Percentiles rank a stretch among this genome's conserved stretches.
These are phyloP conservation scores for Plotosus lineatus DNA, from an alignment of 2,113 vertebrate genomes.

Conservation along the genomic window DNA sequence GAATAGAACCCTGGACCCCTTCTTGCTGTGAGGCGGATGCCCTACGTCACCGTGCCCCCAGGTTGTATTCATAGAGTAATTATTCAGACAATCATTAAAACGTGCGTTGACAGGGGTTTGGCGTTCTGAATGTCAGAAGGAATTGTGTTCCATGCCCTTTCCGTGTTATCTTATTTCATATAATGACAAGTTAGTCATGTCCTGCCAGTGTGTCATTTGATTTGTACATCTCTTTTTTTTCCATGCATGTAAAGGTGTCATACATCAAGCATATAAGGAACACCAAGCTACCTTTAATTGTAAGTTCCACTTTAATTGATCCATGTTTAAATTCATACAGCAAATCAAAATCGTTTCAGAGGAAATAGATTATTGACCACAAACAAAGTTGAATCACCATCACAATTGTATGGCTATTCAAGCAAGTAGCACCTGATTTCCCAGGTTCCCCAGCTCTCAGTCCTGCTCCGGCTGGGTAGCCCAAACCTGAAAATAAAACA, in stretches of 20 bases:
- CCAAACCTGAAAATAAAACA: constrained; percentile 39
- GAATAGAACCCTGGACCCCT: no score
- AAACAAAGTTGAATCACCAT: constrained; percentile 34
- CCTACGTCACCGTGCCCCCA: no score
- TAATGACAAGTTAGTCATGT: constrained; percentile 6
- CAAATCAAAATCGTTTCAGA: constrained; percentile 29
- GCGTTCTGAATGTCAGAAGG: no score
- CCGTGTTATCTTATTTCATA: no score
- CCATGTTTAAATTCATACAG: constrained; percentile 40
- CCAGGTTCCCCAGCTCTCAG: constrained; percentile 61
- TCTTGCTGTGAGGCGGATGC: no score
- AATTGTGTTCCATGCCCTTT: no score
- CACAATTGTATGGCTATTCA: constrained; percentile 23
- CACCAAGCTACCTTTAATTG: constrained; percentile 38
- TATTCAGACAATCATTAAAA: no score
- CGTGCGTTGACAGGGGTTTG: no score
- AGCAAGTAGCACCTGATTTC: constrained; percentile 60
- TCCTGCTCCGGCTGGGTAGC: constrained; percentile 53
- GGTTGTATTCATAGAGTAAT: no score
- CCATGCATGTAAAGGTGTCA: constrained; percentile 8
- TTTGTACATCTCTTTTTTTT: no score
- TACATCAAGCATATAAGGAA: constrained; percentile 37
- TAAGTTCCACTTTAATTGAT: constrained; percentile 39
- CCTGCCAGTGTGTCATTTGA: constrained; percentile 15
- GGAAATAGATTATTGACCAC: constrained; percentile 33